Conservation (phyloP, 2,888 invertebrate species). For the Pseudococcus longispinus region DNA sequence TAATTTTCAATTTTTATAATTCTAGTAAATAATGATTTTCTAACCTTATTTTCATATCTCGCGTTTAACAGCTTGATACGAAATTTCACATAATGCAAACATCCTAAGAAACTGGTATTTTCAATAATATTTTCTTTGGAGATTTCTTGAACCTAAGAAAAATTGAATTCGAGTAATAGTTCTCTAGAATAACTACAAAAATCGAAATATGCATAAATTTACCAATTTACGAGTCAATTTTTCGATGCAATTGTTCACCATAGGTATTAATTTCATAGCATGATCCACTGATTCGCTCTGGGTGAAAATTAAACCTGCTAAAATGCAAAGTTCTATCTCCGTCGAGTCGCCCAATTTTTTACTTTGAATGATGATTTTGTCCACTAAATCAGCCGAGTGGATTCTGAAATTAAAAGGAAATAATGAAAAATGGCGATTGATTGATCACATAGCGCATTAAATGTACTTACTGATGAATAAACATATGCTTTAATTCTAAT, state of each 20-base stretch:
- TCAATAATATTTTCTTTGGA: neutral
- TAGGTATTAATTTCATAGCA: neutral
- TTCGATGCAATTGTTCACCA: neutral
- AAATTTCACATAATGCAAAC: conserved; percentile 29
- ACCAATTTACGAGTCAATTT: neutral
- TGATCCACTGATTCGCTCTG: neutral
- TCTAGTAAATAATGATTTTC: neutral
- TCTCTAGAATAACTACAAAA: neutral
- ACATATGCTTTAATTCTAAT: neutral
- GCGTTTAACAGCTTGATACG: neutral
- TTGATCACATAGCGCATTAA: neutral
- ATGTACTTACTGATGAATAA: neutral
- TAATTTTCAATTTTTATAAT: neutral
- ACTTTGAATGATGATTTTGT: neutral
- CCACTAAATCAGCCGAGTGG: neutral
- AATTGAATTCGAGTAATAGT: neutral
- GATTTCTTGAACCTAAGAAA: neutral
- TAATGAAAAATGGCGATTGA: neutral
- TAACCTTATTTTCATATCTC: conserved; percentile 11
- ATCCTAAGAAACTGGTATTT: neutral
- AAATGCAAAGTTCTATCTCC: neutral
- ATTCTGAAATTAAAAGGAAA: neutral
- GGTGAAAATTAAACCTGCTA: neutral
- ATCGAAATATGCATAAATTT: neutral
- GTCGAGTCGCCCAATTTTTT: neutral